Evolutionary conservation across 2,113 vertebrate genomes (phyloP), one percentile per base, ranked within the genome.

Genomic region (Prietella phreatophila): DNA sequence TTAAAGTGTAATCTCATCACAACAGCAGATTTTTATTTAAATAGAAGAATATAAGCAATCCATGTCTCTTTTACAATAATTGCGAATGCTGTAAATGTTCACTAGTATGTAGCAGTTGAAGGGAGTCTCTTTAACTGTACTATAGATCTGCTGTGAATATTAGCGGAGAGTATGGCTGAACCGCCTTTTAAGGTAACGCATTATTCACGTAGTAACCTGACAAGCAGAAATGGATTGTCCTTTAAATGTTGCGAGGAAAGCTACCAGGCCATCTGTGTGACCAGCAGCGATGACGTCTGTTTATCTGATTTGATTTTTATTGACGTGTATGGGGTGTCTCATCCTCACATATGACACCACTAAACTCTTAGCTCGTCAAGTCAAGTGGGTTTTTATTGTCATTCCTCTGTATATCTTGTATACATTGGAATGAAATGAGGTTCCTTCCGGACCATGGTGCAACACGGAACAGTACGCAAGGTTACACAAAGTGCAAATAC

Each of bases 151-250:
- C 17, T 33, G 27, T 61, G 4, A 25, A 20, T 2, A 33, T 61
- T 8, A 82, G 33, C 22, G 6, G n/a, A 82, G 69, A 75, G 83
- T 27, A 80, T 19, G 27, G 27, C 53, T 80, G n/a, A 69, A 47
- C 60, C 30, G 8, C 65, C 85, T 85, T 89, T 60, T 90, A 87
- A 89, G 78, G 76, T 56, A 87, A 85, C 9, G n/a, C 82, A 69
- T 79, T n/a, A 90, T 67, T 73, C 81, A 56, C 39, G 73, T 55
- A 88, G 76, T 53, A 61, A 42, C 58, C 42, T 84, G 39, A 83
- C 84, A 83, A 47, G 14, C 7, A 75, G 56, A 55, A 71, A 63
- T 39, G 11, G 33, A 55, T 11, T 50, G 76, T 83, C 42, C n/a
- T 22, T 50, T 56, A 83, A 73, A 58, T 60, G 55, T 58, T 36